A percentile compares a stretch with the other conserved stretches of the same genome.
phyloP scores from a whole-genome alignment of 2,113 vertebrate genomes.

The Sturnira hondurensis region DNA sequence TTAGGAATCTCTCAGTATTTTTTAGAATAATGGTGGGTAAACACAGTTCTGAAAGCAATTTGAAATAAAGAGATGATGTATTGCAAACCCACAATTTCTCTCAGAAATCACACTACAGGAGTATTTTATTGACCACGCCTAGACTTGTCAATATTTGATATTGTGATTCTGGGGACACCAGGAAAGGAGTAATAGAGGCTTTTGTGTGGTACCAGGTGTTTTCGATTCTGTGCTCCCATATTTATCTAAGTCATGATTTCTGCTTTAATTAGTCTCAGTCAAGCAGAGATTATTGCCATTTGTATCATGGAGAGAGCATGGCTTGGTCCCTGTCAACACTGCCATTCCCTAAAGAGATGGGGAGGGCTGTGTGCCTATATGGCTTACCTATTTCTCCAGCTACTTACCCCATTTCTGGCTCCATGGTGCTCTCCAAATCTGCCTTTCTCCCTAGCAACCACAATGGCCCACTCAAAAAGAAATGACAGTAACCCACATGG shows the following conservation, averaged over 20 bases:
- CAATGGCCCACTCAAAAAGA: neutral
- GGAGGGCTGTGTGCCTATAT: neutral
- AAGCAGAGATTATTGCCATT: neutral
- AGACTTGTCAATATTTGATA: neutral
- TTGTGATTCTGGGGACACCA: neutral
- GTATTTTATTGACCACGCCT: neutral
- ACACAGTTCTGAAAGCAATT: neutral
- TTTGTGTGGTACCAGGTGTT: slow-evolving; percentile 10
- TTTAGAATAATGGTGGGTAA: neutral
- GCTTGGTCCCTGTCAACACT: neutral
- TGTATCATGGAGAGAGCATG: neutral
- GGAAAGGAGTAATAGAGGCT: neutral
- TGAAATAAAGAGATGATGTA: neutral
- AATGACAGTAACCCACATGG: neutral
- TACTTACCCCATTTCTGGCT: neutral
- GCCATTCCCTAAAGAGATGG: neutral
- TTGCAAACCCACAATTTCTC: neutral
- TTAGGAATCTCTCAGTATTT: neutral
- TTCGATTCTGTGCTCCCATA: neutral
- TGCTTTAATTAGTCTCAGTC: slow-evolving; percentile 24
- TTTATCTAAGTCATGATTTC: slow-evolving; percentile 6
- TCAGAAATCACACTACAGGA: neutral
- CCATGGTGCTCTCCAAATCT: neutral
- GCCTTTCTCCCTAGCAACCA: neutral
- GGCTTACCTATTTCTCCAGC: neutral